Percentiles rank a stretch among this genome's conserved stretches.
Evolutionary conservation across 2,888 invertebrate species (phyloP).

Genomic region (Nipponacmea schrenckii): DNA sequence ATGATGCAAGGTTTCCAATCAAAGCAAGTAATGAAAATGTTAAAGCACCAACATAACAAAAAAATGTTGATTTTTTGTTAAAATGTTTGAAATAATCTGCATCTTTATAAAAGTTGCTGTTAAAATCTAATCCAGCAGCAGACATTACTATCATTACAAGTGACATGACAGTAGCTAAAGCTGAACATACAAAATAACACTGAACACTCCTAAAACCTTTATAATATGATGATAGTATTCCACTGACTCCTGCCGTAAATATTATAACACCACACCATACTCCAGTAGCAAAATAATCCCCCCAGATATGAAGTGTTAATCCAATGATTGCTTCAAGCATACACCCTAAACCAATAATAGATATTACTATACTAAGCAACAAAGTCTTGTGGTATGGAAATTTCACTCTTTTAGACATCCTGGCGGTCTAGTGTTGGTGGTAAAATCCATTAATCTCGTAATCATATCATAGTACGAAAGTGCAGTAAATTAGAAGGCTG

Average conservation of each 20-base stretch:
- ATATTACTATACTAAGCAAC: constrained; percentile 48
- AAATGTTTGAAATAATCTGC: constrained; percentile 22
- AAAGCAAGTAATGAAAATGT: constrained; percentile 47
- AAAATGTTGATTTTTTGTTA: constrained; percentile 38
- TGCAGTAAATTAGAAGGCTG: no score
- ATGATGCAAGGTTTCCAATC: constrained; percentile 42
- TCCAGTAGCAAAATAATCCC: constrained; percentile 57
- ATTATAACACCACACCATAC: constrained; percentile 56
- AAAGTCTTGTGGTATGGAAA: constrained; percentile 54
- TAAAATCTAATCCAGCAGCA: constrained; percentile 49
- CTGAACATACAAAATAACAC: constrained; percentile 44
- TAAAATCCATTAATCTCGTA: no score
- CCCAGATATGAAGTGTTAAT: constrained; percentile 53
- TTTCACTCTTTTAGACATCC: constrained; percentile 13
- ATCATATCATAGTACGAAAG: no score
- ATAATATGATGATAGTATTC: constrained; percentile 44
- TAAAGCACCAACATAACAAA: constrained; percentile 48
- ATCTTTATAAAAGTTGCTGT: constrained; percentile 49
- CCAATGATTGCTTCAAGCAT: constrained; percentile 53
- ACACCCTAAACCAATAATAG: constrained; percentile 50
- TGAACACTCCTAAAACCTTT: constrained; percentile 44
- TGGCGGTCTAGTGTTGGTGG: no score
- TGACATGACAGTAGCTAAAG: constrained; percentile 44
- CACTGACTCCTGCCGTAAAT: constrained; percentile 47
- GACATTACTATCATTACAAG: constrained; percentile 52